Percentiles rank a stretch among this genome's conserved stretches.
Conservation (phyloP, 2,888 invertebrate genomes). For the Prosapia bicincta region DNA sequence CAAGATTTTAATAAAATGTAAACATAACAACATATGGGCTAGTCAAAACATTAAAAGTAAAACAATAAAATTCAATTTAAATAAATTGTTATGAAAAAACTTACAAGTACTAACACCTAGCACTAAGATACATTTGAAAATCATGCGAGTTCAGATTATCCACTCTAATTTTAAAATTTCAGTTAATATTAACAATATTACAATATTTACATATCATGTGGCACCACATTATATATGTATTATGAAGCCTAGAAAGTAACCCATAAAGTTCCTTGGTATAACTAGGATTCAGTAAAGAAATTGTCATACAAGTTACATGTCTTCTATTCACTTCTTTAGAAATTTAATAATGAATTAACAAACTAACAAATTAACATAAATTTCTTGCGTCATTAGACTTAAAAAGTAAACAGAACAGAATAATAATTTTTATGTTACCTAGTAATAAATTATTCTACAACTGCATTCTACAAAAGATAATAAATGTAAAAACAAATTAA, state of each 20-base stretch:
- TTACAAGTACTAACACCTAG: constrained; percentile 33
- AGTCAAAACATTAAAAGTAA: constrained; percentile 18
- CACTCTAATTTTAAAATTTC: neutral
- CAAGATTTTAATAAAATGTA: constrained; percentile 31
- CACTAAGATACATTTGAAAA: constrained; percentile 30
- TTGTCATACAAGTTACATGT: neutral
- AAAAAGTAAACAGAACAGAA: constrained; percentile 34
- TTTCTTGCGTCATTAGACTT: constrained; percentile 38
- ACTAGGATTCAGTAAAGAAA: neutral
- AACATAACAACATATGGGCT: constrained; percentile 5
- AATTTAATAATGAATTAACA: neutral
- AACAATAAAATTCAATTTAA: constrained; percentile 22
- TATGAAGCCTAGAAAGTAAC: neutral
- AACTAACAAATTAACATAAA: constrained; percentile 30
- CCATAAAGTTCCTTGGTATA: neutral
- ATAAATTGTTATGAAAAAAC: constrained; percentile 11
- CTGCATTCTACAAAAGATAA: constrained; percentile 34
- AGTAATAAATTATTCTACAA: constrained; percentile 35
- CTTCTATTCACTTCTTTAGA: neutral
- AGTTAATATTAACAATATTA: constrained; percentile 22
- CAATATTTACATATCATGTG: constrained; percentile 1
- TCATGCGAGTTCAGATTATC: neutral
- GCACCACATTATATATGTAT: neutral
- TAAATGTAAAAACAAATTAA: constrained; percentile 34
- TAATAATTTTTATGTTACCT: constrained; percentile 33